A percentile compares a stretch with the other conserved stretches of the same genome.
Conservation (phyloP, 1,140 invertebrate genomes). For the Cydia fagiglandana region DNA sequence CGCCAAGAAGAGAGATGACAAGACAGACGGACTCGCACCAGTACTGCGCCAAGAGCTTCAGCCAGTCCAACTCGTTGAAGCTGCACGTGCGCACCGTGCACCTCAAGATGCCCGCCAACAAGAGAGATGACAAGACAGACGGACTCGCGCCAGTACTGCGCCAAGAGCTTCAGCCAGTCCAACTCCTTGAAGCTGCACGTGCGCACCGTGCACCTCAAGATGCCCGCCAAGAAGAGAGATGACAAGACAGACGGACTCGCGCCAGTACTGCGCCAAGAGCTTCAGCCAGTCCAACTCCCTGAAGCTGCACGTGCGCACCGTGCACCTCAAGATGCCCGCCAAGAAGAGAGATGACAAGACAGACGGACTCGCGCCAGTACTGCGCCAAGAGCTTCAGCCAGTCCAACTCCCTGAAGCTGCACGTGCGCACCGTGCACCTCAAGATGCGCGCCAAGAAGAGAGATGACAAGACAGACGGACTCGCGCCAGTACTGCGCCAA, state of each 20-base stretch:
- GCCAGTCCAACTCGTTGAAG: conserved; percentile 67
- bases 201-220: conserved; percentile 56
- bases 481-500: conserved; percentile 63
- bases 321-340: conserved; percentile 55
- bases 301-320: conserved; percentile 59
- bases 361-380: too few relatives aligned
- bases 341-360: conserved; percentile 43
- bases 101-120: conserved; percentile 49
- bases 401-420: conserved; percentile 64
- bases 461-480: conserved; percentile 44
- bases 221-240: conserved; percentile 43
- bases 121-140: conserved; percentile 40
- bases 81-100: conserved; percentile 61
- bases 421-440: conserved; percentile 59
- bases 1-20: conserved; percentile 42
- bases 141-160: conserved; percentile 64
- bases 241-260: too few relatives aligned
- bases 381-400: conserved; percentile 67
- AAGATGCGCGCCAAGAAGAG: conserved; percentile 46
- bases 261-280: conserved; percentile 59
- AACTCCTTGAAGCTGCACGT: conserved; percentile 67
- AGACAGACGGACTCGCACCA: too few relatives aligned
- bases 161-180: conserved; percentile 65
- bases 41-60: conserved; percentile 63
- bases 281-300: conserved; percentile 70